Conservation (phyloP, 2,113 vertebrate species). For the Cariama cristata region DNA sequence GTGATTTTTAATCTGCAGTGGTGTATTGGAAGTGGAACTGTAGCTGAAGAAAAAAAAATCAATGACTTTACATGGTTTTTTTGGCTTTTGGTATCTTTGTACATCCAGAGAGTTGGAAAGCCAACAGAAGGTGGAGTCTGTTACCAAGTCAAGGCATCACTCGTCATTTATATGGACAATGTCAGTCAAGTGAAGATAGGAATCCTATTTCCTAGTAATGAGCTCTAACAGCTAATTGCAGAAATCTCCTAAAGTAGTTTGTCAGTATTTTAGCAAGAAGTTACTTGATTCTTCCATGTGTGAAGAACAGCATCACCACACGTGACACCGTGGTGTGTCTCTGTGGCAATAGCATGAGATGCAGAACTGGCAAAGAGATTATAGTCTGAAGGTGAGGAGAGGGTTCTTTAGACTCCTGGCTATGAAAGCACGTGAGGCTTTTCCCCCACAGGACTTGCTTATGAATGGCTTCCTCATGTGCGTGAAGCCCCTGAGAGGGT, state of each 20-base stretch:
- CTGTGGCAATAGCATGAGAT: neutral
- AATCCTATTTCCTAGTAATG: neutral
- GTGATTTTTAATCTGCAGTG: neutral
- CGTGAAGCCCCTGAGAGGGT: neutral
- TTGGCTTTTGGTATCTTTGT: neutral
- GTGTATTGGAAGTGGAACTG: neutral
- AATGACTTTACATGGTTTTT: neutral
- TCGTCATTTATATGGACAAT: neutral
- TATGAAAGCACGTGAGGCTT: neutral
- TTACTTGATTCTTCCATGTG: neutral
- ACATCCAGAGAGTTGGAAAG: neutral
- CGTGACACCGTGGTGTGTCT: accelerated
- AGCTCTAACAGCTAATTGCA: neutral
- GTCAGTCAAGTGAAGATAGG: neutral
- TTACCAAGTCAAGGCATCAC: neutral
- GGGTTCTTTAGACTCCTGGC: neutral
- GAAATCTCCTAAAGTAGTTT: neutral
- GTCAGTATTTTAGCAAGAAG: neutral
- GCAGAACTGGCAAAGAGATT: neutral
- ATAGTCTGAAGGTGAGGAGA: neutral
- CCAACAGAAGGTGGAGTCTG: neutral
- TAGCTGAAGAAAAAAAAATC: neutral
- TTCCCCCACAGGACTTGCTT: neutral
- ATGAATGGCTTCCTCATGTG: neutral
- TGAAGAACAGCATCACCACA: neutral